phyloP scores from a whole-genome alignment of 2,797 vertebrate species.

The Allobates femoralis region DNA sequence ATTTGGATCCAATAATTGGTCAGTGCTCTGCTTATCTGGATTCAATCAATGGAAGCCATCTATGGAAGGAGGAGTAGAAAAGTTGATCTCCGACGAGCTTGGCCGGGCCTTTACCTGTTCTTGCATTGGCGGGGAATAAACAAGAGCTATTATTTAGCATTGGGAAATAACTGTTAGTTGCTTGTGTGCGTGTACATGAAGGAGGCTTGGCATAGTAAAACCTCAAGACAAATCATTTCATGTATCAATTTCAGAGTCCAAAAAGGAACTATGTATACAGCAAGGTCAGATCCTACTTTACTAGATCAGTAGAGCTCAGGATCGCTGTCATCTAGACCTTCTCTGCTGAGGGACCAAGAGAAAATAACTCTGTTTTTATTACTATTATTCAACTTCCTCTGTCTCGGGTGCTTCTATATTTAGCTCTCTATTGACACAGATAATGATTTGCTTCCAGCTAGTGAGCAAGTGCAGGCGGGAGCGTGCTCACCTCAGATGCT shows the following conservation, averaged over 20 bases:
- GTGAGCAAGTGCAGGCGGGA: conserved; percentile 38
- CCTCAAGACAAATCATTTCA: neutral
- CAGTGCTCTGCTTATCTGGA: no score
- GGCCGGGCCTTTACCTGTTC: neutral
- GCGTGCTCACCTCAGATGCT: conserved; percentile 40
- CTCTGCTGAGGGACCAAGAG: neutral
- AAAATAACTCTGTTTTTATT: conserved; percentile 35
- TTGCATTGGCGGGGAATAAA: neutral
- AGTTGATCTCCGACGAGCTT: neutral
- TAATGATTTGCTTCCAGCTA: conserved; percentile 53
- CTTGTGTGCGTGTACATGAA: neutral
- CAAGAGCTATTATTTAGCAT: neutral
- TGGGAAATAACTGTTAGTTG: neutral
- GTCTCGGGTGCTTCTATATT: conserved; percentile 39
- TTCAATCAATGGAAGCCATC: neutral
- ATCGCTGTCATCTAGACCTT: neutral
- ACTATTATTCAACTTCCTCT: conserved; percentile 35
- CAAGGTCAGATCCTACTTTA: neutral
- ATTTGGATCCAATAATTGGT: neutral
- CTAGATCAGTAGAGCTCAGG: neutral
- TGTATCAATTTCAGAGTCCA: neutral
- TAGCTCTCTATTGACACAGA: conserved; percentile 52
- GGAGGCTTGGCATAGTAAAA: neutral
- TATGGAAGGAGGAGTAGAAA: neutral
- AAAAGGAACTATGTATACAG: neutral